Evolutionary conservation across 1,140 invertebrate species (phyloP).

Genomic region (Meloidogyne floridensis): DNA sequence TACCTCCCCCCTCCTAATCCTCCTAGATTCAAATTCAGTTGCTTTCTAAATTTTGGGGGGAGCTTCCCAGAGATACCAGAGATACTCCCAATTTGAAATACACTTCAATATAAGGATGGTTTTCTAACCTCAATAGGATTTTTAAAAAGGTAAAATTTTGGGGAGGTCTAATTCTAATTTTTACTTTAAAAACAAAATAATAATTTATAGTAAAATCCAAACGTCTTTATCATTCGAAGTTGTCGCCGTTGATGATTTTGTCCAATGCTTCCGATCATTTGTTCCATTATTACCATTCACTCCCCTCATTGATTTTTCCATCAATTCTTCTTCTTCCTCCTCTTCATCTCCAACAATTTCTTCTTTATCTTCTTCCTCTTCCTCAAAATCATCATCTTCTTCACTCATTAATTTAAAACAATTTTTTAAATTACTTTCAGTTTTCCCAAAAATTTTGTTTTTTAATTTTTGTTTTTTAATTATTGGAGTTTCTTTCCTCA

Average conservation of each 20-base stretch:
- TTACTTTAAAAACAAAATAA: neutral
- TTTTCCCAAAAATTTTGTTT: neutral
- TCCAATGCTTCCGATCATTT: neutral
- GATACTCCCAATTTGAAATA: too few species aligned
- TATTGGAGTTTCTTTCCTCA: neutral
- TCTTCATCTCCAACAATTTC: neutral
- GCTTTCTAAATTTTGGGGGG: too few species aligned
- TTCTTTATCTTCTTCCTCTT: neutral
- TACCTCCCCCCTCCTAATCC: too few species aligned
- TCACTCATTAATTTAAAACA: slow-evolving; percentile 2
- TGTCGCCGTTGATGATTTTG: neutral
- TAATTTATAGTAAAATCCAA: neutral
- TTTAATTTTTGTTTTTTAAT: neutral
- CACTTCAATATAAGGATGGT: too few species aligned
- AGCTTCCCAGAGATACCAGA: too few species aligned
- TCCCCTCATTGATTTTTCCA: too few species aligned
- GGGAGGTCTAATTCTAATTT: neutral
- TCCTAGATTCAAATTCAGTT: too few species aligned
- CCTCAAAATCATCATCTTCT: neutral
- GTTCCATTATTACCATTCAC: neutral
- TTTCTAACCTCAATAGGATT: too few species aligned
- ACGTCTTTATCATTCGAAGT: neutral
- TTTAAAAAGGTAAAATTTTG: too few species aligned
- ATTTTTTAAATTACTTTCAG: neutral
- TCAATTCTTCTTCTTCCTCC: neutral